Conservation (phyloP, 2,113 vertebrate genomes). For the Ammodramus savannarum region DNA sequence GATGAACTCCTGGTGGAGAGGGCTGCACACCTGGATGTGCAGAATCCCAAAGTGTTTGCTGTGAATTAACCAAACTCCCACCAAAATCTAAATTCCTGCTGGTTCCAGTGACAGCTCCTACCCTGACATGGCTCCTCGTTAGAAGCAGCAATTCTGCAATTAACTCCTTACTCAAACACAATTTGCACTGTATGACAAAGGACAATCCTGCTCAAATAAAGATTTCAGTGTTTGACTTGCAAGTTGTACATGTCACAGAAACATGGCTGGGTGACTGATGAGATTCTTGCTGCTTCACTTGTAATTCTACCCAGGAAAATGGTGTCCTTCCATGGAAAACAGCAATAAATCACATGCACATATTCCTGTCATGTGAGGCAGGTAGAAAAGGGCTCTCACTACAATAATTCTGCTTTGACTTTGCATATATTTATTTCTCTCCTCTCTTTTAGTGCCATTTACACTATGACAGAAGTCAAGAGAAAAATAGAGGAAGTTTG, state of each 20-base stretch:
- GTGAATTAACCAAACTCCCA: background rate
- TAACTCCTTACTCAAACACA: background rate
- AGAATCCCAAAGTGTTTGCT: background rate
- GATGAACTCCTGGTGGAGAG: background rate
- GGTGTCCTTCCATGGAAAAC: background rate
- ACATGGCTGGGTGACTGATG: background rate
- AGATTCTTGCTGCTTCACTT: background rate
- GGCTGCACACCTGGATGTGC: background rate
- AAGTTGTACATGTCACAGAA: background rate
- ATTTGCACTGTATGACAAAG: background rate
- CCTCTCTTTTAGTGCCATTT: background rate
- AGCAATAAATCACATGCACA: background rate
- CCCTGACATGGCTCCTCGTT: background rate
- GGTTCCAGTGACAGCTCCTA: background rate
- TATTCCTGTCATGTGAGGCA: background rate
- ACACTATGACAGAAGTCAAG: background rate
- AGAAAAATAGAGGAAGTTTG: background rate
- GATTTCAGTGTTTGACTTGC: slow-evolving; percentile 22
- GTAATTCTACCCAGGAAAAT: background rate
- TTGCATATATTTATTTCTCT: background rate
- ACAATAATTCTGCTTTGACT: background rate
- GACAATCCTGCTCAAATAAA: background rate
- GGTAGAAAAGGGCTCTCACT: background rate
- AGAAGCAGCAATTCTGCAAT: slow-evolving; percentile 3
- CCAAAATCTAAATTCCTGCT: background rate